Evolutionary conservation across 2,888 invertebrate genomes (phyloP).

Genomic region (Seladonia tumulorum): DNA sequence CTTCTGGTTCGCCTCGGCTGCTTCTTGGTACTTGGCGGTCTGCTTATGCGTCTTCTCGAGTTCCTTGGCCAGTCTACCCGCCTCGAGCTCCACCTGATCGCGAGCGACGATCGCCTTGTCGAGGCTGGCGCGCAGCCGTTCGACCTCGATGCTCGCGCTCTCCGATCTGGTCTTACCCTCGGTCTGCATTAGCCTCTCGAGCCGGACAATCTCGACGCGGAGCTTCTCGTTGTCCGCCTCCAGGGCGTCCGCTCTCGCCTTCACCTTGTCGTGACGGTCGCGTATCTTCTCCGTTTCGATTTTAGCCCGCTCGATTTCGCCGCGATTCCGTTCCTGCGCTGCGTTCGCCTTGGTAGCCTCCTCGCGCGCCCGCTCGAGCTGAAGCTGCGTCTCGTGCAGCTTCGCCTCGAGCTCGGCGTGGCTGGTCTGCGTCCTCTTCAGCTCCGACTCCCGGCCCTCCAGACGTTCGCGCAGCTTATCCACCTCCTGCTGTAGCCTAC

Average conservation of each 20-base stretch:
- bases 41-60: conserved; percentile 94
- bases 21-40: conserved; percentile 93
- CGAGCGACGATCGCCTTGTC: conserved; percentile 93
- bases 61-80: conserved; percentile 93
- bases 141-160: conserved; percentile 89
- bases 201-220: conserved; percentile 88
- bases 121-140: conserved; percentile 93
- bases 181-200: conserved; percentile 87
- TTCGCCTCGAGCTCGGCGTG: conserved; percentile 90
- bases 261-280: conserved; percentile 94
- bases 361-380: conserved; percentile 91
- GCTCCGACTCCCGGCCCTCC: conserved; percentile 90
- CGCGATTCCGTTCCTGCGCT: conserved; percentile 92
- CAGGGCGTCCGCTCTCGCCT: conserved; percentile 88
- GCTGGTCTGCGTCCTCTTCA: conserved; percentile 88
- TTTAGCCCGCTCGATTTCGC: conserved; percentile 92
- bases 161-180: conserved; percentile 86
- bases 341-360: conserved; percentile 91
- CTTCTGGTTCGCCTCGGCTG: conserved; percentile 92
- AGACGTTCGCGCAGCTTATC: conserved; percentile 92
- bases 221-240: conserved; percentile 91
- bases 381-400: conserved; percentile 92
- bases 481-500: conserved; percentile 85
- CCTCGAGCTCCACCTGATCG: conserved; percentile 94
- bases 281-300: conserved; percentile 95